Evolutionary conservation across 92 coral and sea anemone genomes (phyloP), one percentile per base, ranked within the genome.

Genomic region (Hydrozoanthus gracilis): DNA sequence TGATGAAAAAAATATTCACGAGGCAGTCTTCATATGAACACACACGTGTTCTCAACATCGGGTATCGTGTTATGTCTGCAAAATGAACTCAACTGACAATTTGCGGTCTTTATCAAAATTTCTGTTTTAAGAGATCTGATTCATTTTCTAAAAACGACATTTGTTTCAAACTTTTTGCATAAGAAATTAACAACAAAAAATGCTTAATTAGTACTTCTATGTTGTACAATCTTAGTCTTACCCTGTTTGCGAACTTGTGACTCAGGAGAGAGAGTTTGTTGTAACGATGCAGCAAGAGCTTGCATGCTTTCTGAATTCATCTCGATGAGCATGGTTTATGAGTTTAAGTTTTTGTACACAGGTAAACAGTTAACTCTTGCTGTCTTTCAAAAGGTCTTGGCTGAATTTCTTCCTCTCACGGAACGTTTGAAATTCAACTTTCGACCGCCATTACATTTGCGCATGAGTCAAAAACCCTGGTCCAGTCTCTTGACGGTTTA

Each of bases 241-340:
- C 99, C 99, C 77, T 95, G 96, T 83, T 87, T 95, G 60, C 99
- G 93, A 67, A 89, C 86, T 82, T 86, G 86, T 27, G 98, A 65
- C 3, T 96, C 99, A 9, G 89, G 88, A 17, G 97, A 92, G 4
- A 96, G 83, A 10, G 99, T 96, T 68, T 95, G 93, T 84, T 95
- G 90, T 87, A 96, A 86, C 62, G 79, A 84, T 35, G 88, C 86
- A 10, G 92, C 96, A 48, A 96, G 86, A 8, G 88, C 94, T 73
- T 96, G 92, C 73, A 88, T 83, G 50, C 86, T 85, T 64, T 90
- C 92, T 10, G 91, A 66, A 68, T 91, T 92, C 91, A 90, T 85
- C 27, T 85, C 84, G 16, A 89, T 12, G 48, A 71, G 55, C 78
- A 89, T 89, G 56, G 27, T 51, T 54, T 44, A 15, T 35, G 6